Conservation (phyloP, 2,888 invertebrate species). For the Terebella lapidaria region DNA sequence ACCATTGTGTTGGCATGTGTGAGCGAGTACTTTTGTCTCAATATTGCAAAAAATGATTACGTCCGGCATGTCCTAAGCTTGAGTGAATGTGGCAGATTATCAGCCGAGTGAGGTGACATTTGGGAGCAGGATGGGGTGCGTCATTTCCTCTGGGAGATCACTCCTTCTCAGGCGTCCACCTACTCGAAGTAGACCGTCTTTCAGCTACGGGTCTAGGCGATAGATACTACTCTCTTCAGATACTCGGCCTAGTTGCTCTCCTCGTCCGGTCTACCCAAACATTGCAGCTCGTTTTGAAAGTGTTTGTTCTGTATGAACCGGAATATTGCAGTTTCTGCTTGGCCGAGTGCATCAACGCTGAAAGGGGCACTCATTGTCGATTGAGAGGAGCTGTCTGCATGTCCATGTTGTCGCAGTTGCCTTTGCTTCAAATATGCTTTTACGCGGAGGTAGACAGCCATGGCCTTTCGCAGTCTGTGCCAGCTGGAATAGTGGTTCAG, state of each 20-base stretch:
- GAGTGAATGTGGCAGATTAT: constrained; percentile 8
- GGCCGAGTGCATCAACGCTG: background rate
- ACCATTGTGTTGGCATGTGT: background rate
- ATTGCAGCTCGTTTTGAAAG: background rate
- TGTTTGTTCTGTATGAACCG: background rate
- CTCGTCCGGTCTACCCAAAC: background rate
- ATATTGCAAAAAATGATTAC: background rate
- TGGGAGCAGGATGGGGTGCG: constrained; percentile 5
- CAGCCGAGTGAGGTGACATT: constrained; percentile 5
- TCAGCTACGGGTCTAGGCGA: background rate
- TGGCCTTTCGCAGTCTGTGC: constrained; percentile 3
- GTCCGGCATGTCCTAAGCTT: background rate
- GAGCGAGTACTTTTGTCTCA: background rate
- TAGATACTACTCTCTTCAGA: background rate
- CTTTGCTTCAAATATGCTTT: background rate
- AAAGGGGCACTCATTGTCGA: background rate
- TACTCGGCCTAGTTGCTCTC: background rate
- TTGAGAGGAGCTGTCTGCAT: no score
- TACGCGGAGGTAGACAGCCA: constrained; percentile 4
- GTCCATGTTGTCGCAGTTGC: background rate
- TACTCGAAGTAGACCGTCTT: constrained; percentile 1
- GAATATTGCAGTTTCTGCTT: background rate
- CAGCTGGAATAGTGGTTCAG: background rate
- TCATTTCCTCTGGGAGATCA: background rate
- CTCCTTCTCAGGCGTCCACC: background rate